These are phyloP conservation scores for Drosophila bocki DNA, from an alignment of 1,140 invertebrate genomes.

Conservation along the genomic window DNA sequence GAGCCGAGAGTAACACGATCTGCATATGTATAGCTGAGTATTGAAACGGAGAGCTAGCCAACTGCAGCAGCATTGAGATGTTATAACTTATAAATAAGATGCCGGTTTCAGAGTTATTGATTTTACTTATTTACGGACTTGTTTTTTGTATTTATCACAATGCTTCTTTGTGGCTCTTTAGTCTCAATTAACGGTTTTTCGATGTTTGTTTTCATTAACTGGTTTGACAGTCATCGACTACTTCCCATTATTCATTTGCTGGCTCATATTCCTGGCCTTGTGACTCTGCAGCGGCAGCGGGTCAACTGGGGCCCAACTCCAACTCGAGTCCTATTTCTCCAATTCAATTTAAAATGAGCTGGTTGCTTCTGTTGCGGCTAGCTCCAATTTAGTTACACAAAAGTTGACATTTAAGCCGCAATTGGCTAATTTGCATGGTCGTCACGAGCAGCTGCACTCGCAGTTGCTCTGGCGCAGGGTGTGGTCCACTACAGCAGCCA, in stretches of 20 bases:
- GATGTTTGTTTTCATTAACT: conserved; percentile 30
- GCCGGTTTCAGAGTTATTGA: conserved; percentile 23
- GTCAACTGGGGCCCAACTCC: too few species aligned
- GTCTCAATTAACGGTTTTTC: conserved; percentile 20
- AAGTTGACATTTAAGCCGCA: conserved; percentile 40
- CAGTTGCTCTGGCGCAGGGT: conserved; percentile 9
- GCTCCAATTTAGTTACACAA: conserved; percentile 21
- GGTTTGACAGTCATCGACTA: conserved; percentile 26
- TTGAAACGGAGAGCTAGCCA: neutral
- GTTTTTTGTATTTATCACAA: conserved; percentile 29
- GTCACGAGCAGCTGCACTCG: conserved; percentile 39
- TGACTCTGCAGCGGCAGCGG: neutral
- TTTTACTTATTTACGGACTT: conserved; percentile 28
- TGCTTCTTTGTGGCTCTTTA: conserved; percentile 10
- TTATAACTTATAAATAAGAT: conserved; percentile 23
- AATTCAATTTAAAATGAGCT: neutral
- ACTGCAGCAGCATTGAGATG: conserved; percentile 1
- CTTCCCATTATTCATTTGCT: conserved; percentile 5
- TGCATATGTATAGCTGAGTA: neutral
- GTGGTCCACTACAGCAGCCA: conserved; percentile 21
- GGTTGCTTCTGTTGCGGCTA: conserved; percentile 3
- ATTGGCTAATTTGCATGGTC: conserved; percentile 39
- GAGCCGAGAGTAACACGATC: neutral
- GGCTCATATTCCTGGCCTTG: neutral
- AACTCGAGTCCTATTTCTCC: neutral